These are phyloP conservation scores for Protomyctophum bolini DNA, from an alignment of 2,113 vertebrate genomes.

Conservation along the genomic window DNA sequence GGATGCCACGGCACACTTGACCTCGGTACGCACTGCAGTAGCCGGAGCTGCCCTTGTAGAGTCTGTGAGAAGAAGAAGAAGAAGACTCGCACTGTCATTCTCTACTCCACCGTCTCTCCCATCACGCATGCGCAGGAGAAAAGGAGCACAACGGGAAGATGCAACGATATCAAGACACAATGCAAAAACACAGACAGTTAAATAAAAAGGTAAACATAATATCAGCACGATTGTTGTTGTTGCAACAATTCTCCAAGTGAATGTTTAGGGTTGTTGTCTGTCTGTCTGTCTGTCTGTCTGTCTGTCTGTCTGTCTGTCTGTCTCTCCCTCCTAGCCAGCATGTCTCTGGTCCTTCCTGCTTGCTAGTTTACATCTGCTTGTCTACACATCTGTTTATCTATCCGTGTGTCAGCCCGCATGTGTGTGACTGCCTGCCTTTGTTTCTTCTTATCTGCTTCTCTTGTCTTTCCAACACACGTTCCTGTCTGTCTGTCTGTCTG, in stretches of 20 bases:
- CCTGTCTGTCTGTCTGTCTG: slow-evolving; percentile 11
- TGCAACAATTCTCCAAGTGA: too few species aligned
- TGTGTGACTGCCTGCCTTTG: too few species aligned
- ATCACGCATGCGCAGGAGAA: too few species aligned
- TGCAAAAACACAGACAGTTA: background rate
- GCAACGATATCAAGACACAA: background rate
- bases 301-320: background rate
- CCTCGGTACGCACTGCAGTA: slow-evolving; percentile 93
- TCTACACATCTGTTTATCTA: background rate
- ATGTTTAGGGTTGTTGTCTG: background rate
- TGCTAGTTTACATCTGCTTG: background rate
- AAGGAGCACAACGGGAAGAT: too few species aligned
- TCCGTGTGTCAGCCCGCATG: too few species aligned
- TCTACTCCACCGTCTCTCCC: too few species aligned
- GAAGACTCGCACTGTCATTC: background rate
- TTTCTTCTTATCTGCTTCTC: too few species aligned
- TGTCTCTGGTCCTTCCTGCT: background rate
- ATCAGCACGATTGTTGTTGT: background rate
- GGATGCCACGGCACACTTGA: slow-evolving; percentile 82
- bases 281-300: background rate
- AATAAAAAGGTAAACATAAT: background rate
- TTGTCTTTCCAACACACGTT: too few species aligned
- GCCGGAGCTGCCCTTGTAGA: slow-evolving; percentile 87
- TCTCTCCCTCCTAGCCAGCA: background rate
- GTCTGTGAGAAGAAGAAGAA: slow-evolving; percentile 63